phyloP scores from a whole-genome alignment of 2,797 vertebrate genomes.

The Pangasius sanitwongsei region DNA sequence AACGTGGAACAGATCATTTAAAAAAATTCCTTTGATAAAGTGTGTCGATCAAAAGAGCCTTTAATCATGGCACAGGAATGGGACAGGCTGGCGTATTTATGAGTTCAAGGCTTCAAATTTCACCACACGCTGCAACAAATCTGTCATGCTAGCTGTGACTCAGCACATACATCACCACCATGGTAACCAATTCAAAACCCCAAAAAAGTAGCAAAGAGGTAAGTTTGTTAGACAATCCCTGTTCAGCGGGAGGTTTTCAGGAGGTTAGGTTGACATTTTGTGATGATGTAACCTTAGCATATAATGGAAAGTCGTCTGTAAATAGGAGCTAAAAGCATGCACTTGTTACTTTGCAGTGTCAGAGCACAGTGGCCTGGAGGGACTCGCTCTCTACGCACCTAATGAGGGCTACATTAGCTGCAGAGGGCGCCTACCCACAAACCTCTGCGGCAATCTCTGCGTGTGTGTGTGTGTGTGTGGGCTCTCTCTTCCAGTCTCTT shows the following conservation, averaged over 20 bases:
- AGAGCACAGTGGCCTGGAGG: constrained; percentile 36
- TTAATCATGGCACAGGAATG: constrained; percentile 21
- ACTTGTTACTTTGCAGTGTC: constrained; percentile 35
- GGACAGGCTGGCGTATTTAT: constrained; percentile 11
- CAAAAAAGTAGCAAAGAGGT: background rate
- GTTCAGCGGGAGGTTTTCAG: background rate
- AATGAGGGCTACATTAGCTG: constrained; percentile 51
- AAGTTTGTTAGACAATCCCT: background rate
- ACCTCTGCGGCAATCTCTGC: constrained; percentile 21
- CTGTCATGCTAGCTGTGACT: constrained; percentile 23
- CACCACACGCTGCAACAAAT: constrained; percentile 11
- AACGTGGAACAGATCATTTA: background rate
- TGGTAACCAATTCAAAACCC: constrained; percentile 6
- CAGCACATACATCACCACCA: background rate
- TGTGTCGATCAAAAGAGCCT: constrained; percentile 27
- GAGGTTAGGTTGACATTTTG: constrained; percentile 26
- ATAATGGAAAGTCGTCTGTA: constrained; percentile 15
- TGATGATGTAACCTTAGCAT: constrained; percentile 21
- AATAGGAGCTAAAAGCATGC: constrained; percentile 39
- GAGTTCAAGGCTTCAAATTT: constrained; percentile 35
- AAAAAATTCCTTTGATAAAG: constrained; percentile 24
- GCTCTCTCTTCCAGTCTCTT: background rate
- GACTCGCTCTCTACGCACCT: constrained; percentile 32
- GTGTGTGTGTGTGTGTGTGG: constrained; percentile 3
- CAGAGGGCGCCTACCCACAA: constrained; percentile 36